Conservation (phyloP, 2,888 invertebrate species). For the Fragum fragum region DNA sequence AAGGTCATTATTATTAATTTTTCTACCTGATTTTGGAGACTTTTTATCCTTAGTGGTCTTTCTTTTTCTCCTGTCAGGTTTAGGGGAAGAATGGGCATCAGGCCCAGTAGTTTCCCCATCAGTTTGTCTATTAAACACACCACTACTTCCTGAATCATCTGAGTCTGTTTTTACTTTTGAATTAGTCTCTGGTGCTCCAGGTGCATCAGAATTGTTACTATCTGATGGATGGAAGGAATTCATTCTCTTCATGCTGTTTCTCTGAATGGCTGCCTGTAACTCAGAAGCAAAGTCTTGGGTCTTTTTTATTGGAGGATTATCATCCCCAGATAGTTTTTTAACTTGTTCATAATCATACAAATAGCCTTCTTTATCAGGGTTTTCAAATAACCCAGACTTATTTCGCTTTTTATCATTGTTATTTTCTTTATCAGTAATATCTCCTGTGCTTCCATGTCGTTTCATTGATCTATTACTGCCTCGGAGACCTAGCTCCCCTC, state of each 20-base stretch:
- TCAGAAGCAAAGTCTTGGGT: slow-evolving; percentile 63
- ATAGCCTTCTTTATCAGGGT: slow-evolving; percentile 73
- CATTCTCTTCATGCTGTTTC: slow-evolving; percentile 65
- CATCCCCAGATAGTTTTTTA: slow-evolving; percentile 60
- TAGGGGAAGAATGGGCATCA: slow-evolving; percentile 68
- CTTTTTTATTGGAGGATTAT: slow-evolving; percentile 33
- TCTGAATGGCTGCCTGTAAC: slow-evolving; percentile 63
- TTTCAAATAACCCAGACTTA: slow-evolving; percentile 67
- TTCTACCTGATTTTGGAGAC: slow-evolving; percentile 68
- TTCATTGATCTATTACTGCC: slow-evolving; percentile 32
- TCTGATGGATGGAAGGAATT: slow-evolving; percentile 41
- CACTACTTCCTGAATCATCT: slow-evolving; percentile 41
- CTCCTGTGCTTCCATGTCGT: slow-evolving; percentile 29
- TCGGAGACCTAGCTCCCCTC: slow-evolving; percentile 39
- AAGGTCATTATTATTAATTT: slow-evolving; percentile 37
- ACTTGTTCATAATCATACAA: slow-evolving; percentile 72
- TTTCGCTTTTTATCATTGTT: slow-evolving; percentile 40
- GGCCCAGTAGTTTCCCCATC: slow-evolving; percentile 65
- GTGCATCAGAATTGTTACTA: slow-evolving; percentile 31
- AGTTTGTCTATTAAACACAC: slow-evolving; percentile 59
- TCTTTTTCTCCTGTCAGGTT: slow-evolving; percentile 72
- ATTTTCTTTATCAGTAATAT: slow-evolving; percentile 20
- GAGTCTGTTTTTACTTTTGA: slow-evolving; percentile 5
- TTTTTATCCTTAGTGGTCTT: too few species aligned
- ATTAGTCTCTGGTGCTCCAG: slow-evolving; percentile 25